Evolutionary conservation across 2,888 invertebrate species (phyloP).

Genomic region (Drosophila dives): DNA sequence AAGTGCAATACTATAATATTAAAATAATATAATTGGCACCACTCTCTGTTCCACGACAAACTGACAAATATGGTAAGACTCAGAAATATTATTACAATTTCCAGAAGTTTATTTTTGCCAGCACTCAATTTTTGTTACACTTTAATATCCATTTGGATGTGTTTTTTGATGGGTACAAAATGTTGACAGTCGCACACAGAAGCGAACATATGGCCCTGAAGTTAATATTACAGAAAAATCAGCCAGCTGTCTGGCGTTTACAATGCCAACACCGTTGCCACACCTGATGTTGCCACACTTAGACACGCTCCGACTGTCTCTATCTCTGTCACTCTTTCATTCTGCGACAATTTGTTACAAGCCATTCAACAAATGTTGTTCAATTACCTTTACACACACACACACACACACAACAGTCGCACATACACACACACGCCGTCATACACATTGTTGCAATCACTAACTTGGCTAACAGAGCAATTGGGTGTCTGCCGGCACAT

Average conservation of each 20-base stretch:
- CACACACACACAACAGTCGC: too few relatives aligned
- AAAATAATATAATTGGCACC: neutral
- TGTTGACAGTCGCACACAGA: conserved; percentile 30
- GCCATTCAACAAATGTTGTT: conserved; percentile 81
- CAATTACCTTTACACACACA: conserved; percentile 66
- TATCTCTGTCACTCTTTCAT: conserved; percentile 3
- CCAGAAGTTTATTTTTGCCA: neutral
- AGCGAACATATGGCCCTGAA: conserved; percentile 28
- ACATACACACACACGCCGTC: conserved; percentile 5
- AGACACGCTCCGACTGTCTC: neutral
- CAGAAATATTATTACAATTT: neutral
- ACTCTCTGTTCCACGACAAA: neutral
- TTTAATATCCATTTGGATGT: neutral
- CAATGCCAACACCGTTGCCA: conserved; percentile 27
- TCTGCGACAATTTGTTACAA: conserved; percentile 69
- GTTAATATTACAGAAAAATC: conserved; percentile 48
- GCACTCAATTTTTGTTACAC: neutral
- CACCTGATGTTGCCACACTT: conserved; percentile 43
- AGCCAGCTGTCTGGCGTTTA: conserved; percentile 50
- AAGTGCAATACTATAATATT: neutral
- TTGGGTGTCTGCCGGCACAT: conserved; percentile 57
- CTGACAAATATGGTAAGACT: neutral
- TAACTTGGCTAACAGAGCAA: conserved; percentile 47
- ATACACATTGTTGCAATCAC: conserved; percentile 46
- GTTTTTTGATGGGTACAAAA: conserved; percentile 11